phyloP scores from a whole-genome alignment of 2,113 vertebrate genomes.

The Gopherus flavomarginatus region DNA sequence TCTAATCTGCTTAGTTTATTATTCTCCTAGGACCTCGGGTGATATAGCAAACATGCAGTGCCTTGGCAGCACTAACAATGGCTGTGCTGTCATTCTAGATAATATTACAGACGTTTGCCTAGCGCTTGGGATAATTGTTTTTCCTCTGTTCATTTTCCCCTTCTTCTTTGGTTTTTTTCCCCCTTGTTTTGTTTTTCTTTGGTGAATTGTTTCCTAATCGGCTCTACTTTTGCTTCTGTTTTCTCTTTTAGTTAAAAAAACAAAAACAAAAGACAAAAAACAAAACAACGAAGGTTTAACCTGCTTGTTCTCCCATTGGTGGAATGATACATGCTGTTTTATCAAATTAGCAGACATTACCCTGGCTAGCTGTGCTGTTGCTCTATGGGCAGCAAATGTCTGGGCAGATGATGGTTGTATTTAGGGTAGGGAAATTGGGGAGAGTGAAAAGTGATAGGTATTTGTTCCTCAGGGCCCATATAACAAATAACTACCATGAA shows the following conservation, averaged over 20 bases:
- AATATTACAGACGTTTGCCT: conserved; percentile 74
- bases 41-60: conserved; percentile 70
- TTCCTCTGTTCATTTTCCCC: conserved; percentile 58
- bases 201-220: conserved; percentile 31
- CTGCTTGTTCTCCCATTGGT: conserved; percentile 44
- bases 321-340: conserved; percentile 20
- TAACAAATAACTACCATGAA: not conserved
- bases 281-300: not conserved
- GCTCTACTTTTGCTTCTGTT: not conserved
- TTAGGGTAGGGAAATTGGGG: not conserved
- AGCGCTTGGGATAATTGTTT: conserved; percentile 69
- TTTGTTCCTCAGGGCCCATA: not conserved
- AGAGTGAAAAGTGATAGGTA: not conserved
- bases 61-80: conserved; percentile 77
- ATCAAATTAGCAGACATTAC: conserved; percentile 9
- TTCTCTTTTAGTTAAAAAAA: not conserved
- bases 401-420: not conserved
- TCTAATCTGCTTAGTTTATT: conserved; percentile 80
- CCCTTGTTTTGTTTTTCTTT: not conserved
- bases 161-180: conserved; percentile 33
- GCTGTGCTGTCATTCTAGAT: conserved; percentile 77
- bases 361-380: not conserved
- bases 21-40: conserved; percentile 72
- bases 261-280: not conserved
- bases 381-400: not conserved